Evolutionary conservation across 1,140 invertebrate species (phyloP).

Genomic region (Dermatophagoides farinae): DNA sequence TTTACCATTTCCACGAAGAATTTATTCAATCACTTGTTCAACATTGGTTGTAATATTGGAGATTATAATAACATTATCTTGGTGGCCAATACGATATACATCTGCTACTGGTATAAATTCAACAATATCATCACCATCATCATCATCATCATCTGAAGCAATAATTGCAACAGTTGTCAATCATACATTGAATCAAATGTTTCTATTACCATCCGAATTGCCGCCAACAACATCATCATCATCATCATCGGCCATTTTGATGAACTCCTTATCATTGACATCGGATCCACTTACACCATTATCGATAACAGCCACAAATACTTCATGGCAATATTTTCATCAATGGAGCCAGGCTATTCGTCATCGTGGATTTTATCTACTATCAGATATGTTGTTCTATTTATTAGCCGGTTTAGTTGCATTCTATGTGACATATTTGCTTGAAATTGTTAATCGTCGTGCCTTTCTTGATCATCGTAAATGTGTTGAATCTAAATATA

Average conservation of each 20-base stretch:
- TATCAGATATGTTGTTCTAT: slow-evolving; percentile 45
- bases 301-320: slow-evolving; percentile 22
- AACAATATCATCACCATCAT: neutral
- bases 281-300: neutral
- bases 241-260: no score
- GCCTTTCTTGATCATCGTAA: slow-evolving; percentile 70
- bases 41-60: neutral
- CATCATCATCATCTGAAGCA: no score
- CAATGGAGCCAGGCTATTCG: no score
- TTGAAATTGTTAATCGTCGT: slow-evolving; percentile 58
- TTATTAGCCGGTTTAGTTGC: slow-evolving; percentile 55
- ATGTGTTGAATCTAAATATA: slow-evolving; percentile 60
- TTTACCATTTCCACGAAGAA: slow-evolving; percentile 6
- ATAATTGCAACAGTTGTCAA: no score
- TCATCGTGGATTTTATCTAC: neutral
- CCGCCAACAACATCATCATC: no score
- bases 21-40: slow-evolving; percentile 3
- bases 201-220: no score
- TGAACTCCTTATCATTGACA: no score
- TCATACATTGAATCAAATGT: no score
- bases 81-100: neutral
- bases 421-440: slow-evolving; percentile 60
- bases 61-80: neutral
- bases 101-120: neutral
- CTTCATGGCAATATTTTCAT: slow-evolving; percentile 32